These are phyloP conservation scores for Teleopsis dalmanni DNA, from an alignment of 1,140 invertebrate genomes.

Conservation along the genomic window DNA sequence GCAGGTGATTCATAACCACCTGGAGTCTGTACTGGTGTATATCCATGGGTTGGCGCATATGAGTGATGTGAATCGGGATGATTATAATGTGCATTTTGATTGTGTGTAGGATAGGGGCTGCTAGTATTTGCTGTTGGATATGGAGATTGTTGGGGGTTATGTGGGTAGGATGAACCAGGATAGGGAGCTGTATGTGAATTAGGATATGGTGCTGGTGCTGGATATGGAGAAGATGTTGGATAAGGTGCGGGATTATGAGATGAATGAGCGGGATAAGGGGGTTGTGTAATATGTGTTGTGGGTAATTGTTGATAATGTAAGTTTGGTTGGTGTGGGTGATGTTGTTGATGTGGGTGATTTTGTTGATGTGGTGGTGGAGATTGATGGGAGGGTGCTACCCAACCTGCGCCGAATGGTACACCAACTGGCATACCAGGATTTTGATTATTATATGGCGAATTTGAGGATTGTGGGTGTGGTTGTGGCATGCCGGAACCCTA, in stretches of 20 bases:
- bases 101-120: constrained; percentile 6
- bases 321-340: constrained; percentile 6
- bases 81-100: constrained; percentile 8
- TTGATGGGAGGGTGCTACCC: constrained; percentile 29
- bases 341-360: constrained; percentile 10
- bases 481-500: constrained; percentile 42
- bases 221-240: constrained; percentile 12
- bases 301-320: constrained; percentile 10
- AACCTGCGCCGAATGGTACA: constrained; percentile 36
- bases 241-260: constrained; percentile 1
- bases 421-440: constrained; percentile 21
- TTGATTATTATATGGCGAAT: constrained; percentile 16
- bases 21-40: constrained; percentile 19
- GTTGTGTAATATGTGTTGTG: not conserved
- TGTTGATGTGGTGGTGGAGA: constrained; percentile 24
- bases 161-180: constrained; percentile 17
- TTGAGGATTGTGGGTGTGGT: constrained; percentile 17
- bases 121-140: constrained; percentile 7
- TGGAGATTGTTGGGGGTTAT: constrained; percentile 16
- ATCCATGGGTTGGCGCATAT: constrained; percentile 23
- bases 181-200: constrained; percentile 17
- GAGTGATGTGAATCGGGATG: constrained; percentile 18
- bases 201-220: constrained; percentile 8
- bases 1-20: constrained; percentile 15
- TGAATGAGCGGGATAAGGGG: constrained; percentile 9